Evolutionary conservation across 2,797 vertebrate species (phyloP).

Genomic region (Aphelocoma californica): DNA sequence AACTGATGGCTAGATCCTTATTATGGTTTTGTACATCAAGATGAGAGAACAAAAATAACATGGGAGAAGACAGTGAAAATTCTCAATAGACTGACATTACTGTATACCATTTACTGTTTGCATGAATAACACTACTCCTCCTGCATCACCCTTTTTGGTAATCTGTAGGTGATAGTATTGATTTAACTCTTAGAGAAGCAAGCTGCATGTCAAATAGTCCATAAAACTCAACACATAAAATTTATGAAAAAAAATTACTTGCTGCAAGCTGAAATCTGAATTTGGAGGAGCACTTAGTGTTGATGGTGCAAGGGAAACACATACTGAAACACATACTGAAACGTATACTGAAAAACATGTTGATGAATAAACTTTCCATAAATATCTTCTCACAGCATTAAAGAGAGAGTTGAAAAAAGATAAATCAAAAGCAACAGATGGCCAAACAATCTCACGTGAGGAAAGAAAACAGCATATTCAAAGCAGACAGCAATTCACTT

Average conservation of each 20-base stretch:
- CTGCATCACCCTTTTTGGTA: neutral
- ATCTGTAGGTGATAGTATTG: neutral
- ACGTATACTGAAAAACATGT: neutral
- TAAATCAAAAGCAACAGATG: slow-evolving; percentile 44
- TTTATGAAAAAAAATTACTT: neutral
- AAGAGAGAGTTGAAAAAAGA: neutral
- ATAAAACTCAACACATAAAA: neutral
- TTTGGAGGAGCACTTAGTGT: neutral
- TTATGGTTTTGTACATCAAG: neutral
- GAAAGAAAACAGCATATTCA: neutral
- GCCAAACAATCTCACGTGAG: slow-evolving; percentile 14
- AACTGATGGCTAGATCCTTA: neutral
- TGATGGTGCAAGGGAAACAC: neutral
- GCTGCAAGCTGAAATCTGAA: neutral
- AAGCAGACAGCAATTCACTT: neutral
- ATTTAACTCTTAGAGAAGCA: neutral
- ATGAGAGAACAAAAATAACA: neutral
- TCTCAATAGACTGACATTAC: neutral
- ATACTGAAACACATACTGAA: neutral
- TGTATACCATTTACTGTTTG: neutral
- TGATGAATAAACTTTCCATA: slow-evolving; percentile 18
- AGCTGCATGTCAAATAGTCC: neutral
- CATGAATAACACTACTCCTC: neutral
- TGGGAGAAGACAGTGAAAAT: neutral
- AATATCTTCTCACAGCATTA: neutral